phyloP scores from a whole-genome alignment of 92 coral and sea anemone genomes.

The Porites divaricata region DNA sequence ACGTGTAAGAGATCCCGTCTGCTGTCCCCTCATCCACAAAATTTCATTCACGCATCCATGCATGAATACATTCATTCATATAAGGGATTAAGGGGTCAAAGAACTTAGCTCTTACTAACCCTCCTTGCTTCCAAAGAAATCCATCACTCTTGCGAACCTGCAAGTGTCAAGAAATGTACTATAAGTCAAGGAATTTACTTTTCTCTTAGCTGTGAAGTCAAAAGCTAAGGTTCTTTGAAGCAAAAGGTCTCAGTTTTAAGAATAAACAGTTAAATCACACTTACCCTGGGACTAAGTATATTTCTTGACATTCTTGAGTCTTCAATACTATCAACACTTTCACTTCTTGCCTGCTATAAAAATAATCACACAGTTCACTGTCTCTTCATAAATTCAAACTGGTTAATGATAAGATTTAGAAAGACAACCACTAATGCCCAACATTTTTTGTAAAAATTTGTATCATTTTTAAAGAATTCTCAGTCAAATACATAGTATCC shows the following conservation, averaged over 20 bases:
- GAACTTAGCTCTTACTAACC: slow-evolving; percentile 57
- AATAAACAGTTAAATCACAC: not conserved
- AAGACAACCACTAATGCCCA: not conserved
- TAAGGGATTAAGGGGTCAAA: not conserved
- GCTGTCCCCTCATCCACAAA: no score
- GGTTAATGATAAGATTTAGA: no score
- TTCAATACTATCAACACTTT: slow-evolving; percentile 48
- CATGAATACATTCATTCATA: not conserved
- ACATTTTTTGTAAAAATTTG: no score
- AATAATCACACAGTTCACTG: not conserved
- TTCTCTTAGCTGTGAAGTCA: not conserved
- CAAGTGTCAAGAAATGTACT: not conserved
- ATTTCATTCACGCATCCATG: no score
- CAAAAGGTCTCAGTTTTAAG: not conserved
- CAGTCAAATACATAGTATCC: no score
- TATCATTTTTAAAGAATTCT: no score
- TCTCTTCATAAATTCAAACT: not conserved
- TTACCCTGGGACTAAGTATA: slow-evolving; percentile 38
- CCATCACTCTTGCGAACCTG: slow-evolving; percentile 88
- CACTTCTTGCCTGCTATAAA: slow-evolving; percentile 46
- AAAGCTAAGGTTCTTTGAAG: not conserved
- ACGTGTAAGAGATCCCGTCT: no score
- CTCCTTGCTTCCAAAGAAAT: slow-evolving; percentile 92
- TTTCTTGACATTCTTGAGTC: not conserved
- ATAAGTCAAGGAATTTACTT: not conserved